Evolutionary conservation across 2,113 vertebrate species (phyloP).

Genomic region (Eleginops maclovinus): DNA sequence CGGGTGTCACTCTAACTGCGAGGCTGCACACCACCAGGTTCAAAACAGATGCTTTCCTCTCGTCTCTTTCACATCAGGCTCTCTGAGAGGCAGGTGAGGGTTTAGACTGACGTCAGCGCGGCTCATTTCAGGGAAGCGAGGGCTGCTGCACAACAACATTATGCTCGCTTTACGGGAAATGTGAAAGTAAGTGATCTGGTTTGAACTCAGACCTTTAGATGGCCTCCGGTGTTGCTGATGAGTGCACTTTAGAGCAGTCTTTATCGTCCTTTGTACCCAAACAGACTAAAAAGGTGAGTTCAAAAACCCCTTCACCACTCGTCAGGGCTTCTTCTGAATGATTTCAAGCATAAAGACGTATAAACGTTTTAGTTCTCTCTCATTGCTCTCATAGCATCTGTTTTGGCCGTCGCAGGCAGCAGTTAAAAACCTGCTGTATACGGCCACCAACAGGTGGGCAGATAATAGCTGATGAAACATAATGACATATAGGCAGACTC

Average conservation of each 20-base stretch:
- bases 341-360: not conserved
- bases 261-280: not conserved
- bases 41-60: not conserved
- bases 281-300: not conserved
- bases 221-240: not conserved
- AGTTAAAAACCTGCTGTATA: too few relatives aligned
- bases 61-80: conserved; percentile 7
- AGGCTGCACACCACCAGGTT: not conserved
- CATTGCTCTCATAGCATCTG: too few relatives aligned
- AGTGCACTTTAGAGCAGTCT: not conserved
- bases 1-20: conserved; percentile 66
- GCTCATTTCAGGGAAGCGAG: conserved; percentile 25
- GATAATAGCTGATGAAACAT: too few relatives aligned
- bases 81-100: conserved; percentile 32
- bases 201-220: conserved; percentile 14
- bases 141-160: not conserved
- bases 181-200: not conserved
- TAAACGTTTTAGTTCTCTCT: too few relatives aligned
- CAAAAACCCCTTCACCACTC: not conserved
- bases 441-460: too few relatives aligned
- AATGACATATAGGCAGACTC: too few relatives aligned
- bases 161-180: not conserved
- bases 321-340: too few relatives aligned
- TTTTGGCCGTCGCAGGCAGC: too few relatives aligned
- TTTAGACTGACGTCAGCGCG: conserved; percentile 32